Percentiles rank a stretch among this genome's conserved stretches.
Conservation (phyloP, 1,140 invertebrate genomes). For the Ladona fulva region DNA sequence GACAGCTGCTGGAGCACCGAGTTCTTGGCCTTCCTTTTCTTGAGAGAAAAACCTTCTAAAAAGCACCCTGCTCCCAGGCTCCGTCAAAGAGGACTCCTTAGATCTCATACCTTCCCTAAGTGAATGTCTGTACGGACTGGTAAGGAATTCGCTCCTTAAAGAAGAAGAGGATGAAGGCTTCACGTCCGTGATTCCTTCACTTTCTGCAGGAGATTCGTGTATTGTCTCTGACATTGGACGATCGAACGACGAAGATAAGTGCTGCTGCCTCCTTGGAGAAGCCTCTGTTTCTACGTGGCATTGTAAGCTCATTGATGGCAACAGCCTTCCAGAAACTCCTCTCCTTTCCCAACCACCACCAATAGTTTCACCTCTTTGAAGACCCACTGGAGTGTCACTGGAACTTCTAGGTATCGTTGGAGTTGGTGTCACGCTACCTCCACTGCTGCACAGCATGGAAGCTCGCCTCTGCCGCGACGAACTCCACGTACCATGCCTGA, state of each 20-base stretch:
- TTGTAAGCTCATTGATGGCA: neutral
- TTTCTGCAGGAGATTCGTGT: too few relatives aligned
- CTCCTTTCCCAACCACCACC: constrained; percentile 11
- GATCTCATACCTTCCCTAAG: too few relatives aligned
- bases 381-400: neutral
- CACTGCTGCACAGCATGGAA: neutral
- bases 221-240: too few relatives aligned
- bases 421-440: neutral
- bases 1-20: constrained; percentile 18
- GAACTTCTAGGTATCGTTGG: neutral
- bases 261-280: too few relatives aligned
- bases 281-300: too few relatives aligned
- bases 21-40: constrained; percentile 60
- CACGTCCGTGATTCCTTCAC: too few relatives aligned
- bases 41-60: constrained; percentile 27
- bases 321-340: constrained; percentile 3
- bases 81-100: too few relatives aligned
- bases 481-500: neutral
- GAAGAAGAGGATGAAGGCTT: too few relatives aligned
- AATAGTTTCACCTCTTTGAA: neutral
- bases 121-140: too few relatives aligned
- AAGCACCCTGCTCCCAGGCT: too few relatives aligned
- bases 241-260: too few relatives aligned
- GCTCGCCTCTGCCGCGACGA: neutral
- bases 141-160: too few relatives aligned